These are phyloP conservation scores for Podarcis siculus DNA, from an alignment of 2,797 vertebrate genomes.

Conservation along the genomic window DNA sequence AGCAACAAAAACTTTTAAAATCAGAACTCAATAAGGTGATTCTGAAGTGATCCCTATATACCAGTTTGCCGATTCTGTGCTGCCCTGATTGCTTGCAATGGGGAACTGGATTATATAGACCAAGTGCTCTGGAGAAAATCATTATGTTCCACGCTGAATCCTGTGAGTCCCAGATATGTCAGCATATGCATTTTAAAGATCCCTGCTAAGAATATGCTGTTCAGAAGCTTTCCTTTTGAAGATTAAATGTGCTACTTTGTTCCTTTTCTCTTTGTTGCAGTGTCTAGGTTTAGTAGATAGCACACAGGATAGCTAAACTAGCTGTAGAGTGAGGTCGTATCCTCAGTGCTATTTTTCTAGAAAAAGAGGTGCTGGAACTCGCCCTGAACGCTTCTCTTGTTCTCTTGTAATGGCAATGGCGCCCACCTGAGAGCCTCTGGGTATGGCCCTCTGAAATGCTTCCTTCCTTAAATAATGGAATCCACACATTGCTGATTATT, in stretches of 20 bases:
- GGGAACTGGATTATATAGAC: background rate
- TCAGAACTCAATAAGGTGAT: background rate
- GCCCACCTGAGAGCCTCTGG: background rate
- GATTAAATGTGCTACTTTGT: background rate
- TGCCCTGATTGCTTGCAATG: background rate
- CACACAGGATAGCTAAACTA: background rate
- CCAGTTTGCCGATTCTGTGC: background rate
- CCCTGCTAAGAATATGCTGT: background rate
- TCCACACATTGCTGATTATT: background rate
- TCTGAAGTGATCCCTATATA: background rate
- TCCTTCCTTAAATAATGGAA: background rate
- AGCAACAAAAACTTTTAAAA: background rate
- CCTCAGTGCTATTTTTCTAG: too few relatives aligned
- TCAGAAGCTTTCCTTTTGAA: background rate
- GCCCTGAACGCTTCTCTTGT: too few relatives aligned
- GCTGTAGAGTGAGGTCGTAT: background rate
- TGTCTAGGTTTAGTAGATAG: background rate
- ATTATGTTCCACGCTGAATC: background rate
- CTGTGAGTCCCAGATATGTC: background rate
- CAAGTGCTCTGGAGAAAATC: background rate
- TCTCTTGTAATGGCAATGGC: too few relatives aligned
- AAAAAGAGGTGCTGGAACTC: too few relatives aligned
- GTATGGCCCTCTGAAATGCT: background rate
- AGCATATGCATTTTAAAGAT: background rate
- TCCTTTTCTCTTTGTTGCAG: background rate